Conservation (phyloP, 2,113 vertebrate species). For the Corydoras maculifer region DNA sequence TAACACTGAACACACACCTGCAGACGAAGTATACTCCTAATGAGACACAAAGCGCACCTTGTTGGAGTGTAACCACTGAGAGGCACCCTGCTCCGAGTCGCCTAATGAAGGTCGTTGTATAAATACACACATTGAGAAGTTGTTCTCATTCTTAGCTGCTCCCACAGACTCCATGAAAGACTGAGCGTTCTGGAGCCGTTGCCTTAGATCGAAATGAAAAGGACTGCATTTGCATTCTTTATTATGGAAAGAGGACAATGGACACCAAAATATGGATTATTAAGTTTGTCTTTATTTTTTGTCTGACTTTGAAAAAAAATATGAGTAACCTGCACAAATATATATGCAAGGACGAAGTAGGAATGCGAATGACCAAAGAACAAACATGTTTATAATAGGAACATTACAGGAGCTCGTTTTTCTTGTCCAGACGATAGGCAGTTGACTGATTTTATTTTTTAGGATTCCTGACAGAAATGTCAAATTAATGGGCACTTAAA, state of each 20-base stretch:
- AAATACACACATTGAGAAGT: too few species aligned
- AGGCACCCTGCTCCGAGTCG: too few species aligned
- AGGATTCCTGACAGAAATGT: neutral
- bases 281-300: slow-evolving; percentile 31
- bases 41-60: too few species aligned
- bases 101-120: too few species aligned
- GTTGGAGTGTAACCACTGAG: too few species aligned
- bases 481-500: neutral
- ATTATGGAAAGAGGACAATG: slow-evolving; percentile 11
- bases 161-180: slow-evolving; percentile 48
- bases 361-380: slow-evolving; percentile 72
- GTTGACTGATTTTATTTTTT: slow-evolving; percentile 34
- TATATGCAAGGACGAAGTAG: slow-evolving; percentile 64
- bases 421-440: slow-evolving; percentile 37
- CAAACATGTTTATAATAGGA: slow-evolving; percentile 60
- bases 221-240: slow-evolving; percentile 47
- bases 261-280: slow-evolving; percentile 48
- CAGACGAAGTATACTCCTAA: too few species aligned
- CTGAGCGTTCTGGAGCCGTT: slow-evolving; percentile 53
- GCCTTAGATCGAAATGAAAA: slow-evolving; percentile 59
- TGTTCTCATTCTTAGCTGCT: too few species aligned
- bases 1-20: slow-evolving; percentile 61
- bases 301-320: slow-evolving; percentile 33
- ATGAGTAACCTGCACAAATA: slow-evolving; percentile 37
- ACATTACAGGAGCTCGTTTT: slow-evolving; percentile 39